Percentiles rank a stretch among this genome's conserved stretches.
These are phyloP conservation scores for Aplodontia rufa DNA, from an alignment of 2,113 vertebrate genomes.

Conservation along the genomic window DNA sequence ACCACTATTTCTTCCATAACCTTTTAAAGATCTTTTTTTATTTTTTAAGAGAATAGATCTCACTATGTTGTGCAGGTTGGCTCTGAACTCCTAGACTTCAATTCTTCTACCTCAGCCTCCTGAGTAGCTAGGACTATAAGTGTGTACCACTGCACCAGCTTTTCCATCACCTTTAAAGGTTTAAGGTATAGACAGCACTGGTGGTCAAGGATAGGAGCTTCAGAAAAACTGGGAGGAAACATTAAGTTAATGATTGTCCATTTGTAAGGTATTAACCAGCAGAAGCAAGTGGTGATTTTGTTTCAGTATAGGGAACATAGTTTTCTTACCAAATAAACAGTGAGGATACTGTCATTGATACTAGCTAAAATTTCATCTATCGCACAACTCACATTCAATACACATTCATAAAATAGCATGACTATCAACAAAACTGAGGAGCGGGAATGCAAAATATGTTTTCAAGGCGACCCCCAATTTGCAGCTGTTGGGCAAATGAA, in stretches of 20 bases:
- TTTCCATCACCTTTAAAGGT: not conserved
- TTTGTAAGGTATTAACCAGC: not conserved
- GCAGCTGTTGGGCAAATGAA: not conserved
- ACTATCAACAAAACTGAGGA: not conserved
- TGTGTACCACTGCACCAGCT: not conserved
- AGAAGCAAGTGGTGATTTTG: slow-evolving; percentile 6
- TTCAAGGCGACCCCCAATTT: not conserved
- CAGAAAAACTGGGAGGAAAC: not conserved
- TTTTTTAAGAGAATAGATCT: not conserved
- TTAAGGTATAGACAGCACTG: not conserved
- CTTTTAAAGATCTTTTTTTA: not conserved
- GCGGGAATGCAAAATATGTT: not conserved
- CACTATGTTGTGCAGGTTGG: not conserved
- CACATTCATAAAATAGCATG: not conserved
- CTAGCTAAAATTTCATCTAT: not conserved
- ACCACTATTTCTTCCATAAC: not conserved
- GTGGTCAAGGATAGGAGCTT: not conserved
- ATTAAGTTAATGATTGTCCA: not conserved
- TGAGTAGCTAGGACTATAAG: not conserved
- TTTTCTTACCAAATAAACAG: slow-evolving; percentile 20
- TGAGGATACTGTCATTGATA: not conserved
- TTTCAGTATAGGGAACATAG: not conserved
- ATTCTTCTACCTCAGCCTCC: not conserved
- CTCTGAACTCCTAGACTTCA: not conserved
- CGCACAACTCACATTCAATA: not conserved